A percentile compares a stretch with the other conserved stretches of the same genome.
Conservation (phyloP, 2,888 invertebrate species). For the Drosophila imparisetae region DNA sequence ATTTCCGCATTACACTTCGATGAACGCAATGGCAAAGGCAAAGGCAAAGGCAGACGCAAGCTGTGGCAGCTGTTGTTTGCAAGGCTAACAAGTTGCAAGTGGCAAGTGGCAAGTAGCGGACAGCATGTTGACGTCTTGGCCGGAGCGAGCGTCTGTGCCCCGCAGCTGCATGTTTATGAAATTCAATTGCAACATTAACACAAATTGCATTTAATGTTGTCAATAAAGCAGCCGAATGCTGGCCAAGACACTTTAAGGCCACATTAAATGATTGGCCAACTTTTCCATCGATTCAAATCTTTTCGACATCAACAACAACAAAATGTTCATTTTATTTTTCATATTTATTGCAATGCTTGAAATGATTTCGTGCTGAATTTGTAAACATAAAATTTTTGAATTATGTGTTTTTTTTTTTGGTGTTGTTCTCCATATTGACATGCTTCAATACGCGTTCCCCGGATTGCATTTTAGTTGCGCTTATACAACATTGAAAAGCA, state of each 20-base stretch:
- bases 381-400: conserved; percentile 12
- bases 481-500: conserved; percentile 51
- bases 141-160: neutral
- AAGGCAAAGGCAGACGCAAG: conserved; percentile 6
- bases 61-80: conserved; percentile 36
- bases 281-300: conserved; percentile 8
- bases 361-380: conserved; percentile 34
- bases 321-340: conserved; percentile 10
- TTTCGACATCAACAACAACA: neutral
- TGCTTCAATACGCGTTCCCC: conserved; percentile 13
- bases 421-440: neutral
- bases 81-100: conserved; percentile 31
- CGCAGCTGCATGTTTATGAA: conserved; percentile 38
- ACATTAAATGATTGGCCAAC: conserved; percentile 31
- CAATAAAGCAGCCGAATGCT: conserved; percentile 13
- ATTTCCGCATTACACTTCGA: conserved; percentile 41
- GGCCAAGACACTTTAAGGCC: conserved; percentile 18
- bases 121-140: conserved; percentile 27
- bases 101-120: conserved; percentile 7
- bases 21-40: conserved; percentile 12
- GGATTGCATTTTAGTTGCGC: conserved; percentile 47
- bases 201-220: conserved; percentile 60
- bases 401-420: neutral
- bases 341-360: conserved; percentile 9
- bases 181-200: conserved; percentile 63